These are phyloP conservation scores for Xyrauchen texanus DNA, from an alignment of 2,113 vertebrate genomes.

Conservation along the genomic window DNA sequence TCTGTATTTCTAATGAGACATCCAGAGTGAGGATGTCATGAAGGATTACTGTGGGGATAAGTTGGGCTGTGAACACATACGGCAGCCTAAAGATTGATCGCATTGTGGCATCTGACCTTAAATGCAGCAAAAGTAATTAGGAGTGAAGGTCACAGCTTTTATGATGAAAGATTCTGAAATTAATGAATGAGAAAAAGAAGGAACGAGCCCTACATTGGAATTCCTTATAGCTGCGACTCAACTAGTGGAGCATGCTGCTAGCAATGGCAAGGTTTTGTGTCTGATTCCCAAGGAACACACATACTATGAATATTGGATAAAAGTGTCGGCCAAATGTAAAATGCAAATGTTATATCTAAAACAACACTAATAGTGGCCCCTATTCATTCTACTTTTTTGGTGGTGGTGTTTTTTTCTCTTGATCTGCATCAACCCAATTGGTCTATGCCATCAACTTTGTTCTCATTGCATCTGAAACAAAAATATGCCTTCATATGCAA, in stretches of 20 bases:
- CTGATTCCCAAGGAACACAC: too few relatives aligned
- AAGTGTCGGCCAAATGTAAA: too few relatives aligned
- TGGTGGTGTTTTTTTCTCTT: too few relatives aligned
- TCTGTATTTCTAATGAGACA: conserved; percentile 28
- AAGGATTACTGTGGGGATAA: background rate
- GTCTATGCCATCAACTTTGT: background rate
- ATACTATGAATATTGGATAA: too few relatives aligned
- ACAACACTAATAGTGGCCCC: too few relatives aligned
- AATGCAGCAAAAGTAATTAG: background rate
- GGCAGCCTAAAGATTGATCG: background rate
- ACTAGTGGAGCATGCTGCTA: too few relatives aligned
- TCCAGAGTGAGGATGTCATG: too few relatives aligned
- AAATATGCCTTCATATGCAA: background rate
- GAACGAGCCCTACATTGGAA: background rate
- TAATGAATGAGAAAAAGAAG: background rate
- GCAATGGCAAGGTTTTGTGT: too few relatives aligned
- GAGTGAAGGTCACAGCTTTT: background rate
- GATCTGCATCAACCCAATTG: background rate
- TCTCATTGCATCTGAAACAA: background rate
- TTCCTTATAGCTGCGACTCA: too few relatives aligned
- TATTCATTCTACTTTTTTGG: too few relatives aligned
- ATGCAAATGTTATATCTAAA: too few relatives aligned
- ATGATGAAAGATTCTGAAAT: background rate
- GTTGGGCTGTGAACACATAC: background rate
- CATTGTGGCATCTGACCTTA: background rate